A percentile compares a stretch with the other conserved stretches of the same genome.
Conservation (phyloP, 30 jellyfish, hydroid and myxozoan genomes). For the Aurelia sp. region DNA sequence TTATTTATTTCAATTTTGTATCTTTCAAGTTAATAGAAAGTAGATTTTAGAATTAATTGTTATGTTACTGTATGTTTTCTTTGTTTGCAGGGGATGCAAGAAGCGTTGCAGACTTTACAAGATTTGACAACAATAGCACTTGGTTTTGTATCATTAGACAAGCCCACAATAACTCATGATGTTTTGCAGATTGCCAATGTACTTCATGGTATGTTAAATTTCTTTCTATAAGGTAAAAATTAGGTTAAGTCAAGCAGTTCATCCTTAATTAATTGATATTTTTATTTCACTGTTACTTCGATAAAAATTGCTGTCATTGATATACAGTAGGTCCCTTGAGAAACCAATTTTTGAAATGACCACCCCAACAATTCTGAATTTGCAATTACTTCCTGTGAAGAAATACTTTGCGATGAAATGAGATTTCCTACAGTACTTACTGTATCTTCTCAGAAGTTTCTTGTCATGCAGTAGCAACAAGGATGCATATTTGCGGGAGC, state of each 20-base stretch:
- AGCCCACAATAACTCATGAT: conserved; percentile 20
- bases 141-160: conserved; percentile 10
- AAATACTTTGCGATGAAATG: no score
- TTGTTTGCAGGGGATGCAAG: conserved; percentile 15
- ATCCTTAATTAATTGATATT: not conserved
- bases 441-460: no score
- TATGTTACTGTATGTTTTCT: not conserved
- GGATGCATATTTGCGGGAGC: not conserved
- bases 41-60: not conserved
- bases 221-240: not conserved
- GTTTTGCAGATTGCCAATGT: conserved; percentile 28
- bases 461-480: no score
- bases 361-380: no score
- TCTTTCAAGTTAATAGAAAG: no score
- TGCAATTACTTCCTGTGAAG: no score
- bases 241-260: no score
- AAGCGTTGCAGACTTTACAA: conserved; percentile 15
- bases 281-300: not conserved
- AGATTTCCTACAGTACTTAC: no score
- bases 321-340: not conserved
- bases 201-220: conserved; percentile 23
- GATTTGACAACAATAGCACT: conserved; percentile 27
- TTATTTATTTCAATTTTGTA: no score
- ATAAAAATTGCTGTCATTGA: not conserved
- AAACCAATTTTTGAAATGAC: no score